Evolutionary conservation across 2,888 invertebrate genomes (phyloP), one percentile per base, ranked within the genome.

Genomic region (Oxycera nigricornis): DNA sequence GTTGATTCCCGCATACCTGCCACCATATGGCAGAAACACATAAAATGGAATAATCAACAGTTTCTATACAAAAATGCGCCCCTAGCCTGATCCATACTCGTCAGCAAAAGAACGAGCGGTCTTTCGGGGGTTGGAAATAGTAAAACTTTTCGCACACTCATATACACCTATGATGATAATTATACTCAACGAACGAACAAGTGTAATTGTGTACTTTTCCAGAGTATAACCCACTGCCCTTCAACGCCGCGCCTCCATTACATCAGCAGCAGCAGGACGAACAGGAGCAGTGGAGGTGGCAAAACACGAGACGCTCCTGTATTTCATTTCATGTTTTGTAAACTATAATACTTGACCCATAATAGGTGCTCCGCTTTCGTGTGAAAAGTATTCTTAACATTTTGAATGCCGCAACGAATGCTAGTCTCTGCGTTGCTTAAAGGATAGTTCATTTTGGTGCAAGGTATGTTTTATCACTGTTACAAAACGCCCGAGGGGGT

Each of bases 301-400:
- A 35, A 17, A 46, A 46, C 17, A 14, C n/a, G 14, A 7, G 46
- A 14, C 46, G 14, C 4, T 14, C 17, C 46, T 46, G 46, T 46
- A 46, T 46, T 46, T 46, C 17, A 55, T 55, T 24, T n/a, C n/a
- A n/a, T 55, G 52, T 55, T 20, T 59, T 17, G 30, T 59, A 2
- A 59, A 59, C 59, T 59, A 59, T 59, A n/a, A 59, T 30, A 59
- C 59, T 59, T 59, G 59, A 59, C 59, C 59, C 30, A 59, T 30
- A 59, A 59, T 59, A 28, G 59, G 28, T 30, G 9, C 30, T 59
- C 30, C 22, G 59, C n/a, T 55, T 55, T 55, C 46, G 17, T 46
- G 14, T n/a, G 17, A 46, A 46, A 46, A 3, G 17, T 46, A 14
- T 3, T 14, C 46, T 46, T 46, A n/a, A 14, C 6, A 46, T n/a